Percentiles rank a stretch among this genome's conserved stretches.
phyloP scores from a whole-genome alignment of 2,113 vertebrate species.

The Neomonachus schauinslandi region DNA sequence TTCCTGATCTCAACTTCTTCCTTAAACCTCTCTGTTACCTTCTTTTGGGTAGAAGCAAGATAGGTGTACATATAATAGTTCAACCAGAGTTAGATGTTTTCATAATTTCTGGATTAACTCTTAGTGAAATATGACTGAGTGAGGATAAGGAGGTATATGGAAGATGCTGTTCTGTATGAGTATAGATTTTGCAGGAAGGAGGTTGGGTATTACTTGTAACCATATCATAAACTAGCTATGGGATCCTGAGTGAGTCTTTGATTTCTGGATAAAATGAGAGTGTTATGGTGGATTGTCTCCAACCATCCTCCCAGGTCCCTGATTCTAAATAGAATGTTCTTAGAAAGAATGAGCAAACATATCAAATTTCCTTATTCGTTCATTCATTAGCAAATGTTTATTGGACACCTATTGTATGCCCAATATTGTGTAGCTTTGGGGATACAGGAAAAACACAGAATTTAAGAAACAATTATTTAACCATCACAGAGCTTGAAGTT shows the following conservation, averaged over 20 bases:
- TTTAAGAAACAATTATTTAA: not conserved
- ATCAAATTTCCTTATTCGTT: not conserved
- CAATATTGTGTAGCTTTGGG: not conserved
- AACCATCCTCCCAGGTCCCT: not conserved
- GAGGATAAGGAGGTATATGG: not conserved
- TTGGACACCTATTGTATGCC: not conserved
- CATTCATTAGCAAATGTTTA: not conserved
- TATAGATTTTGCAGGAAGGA: not conserved
- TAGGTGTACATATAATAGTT: not conserved
- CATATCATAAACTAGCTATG: not conserved
- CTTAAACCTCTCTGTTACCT: not conserved
- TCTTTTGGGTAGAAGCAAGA: not conserved
- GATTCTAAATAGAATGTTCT: conserved; percentile 7
- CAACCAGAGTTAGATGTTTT: not conserved
- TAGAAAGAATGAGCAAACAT: not conserved
- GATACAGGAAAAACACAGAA: not conserved
- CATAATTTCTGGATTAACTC: not conserved
- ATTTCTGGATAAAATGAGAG: not conserved
- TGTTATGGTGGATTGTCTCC: not conserved
- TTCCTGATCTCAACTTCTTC: not conserved
- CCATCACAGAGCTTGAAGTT: not conserved
- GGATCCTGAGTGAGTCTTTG: not conserved
- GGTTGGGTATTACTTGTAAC: not conserved
- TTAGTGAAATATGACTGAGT: not conserved
- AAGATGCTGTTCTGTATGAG: not conserved